Evolutionary conservation across 2,888 invertebrate species (phyloP), one percentile per base, ranked within the genome.

Genomic region (Abrostola tripartita): DNA sequence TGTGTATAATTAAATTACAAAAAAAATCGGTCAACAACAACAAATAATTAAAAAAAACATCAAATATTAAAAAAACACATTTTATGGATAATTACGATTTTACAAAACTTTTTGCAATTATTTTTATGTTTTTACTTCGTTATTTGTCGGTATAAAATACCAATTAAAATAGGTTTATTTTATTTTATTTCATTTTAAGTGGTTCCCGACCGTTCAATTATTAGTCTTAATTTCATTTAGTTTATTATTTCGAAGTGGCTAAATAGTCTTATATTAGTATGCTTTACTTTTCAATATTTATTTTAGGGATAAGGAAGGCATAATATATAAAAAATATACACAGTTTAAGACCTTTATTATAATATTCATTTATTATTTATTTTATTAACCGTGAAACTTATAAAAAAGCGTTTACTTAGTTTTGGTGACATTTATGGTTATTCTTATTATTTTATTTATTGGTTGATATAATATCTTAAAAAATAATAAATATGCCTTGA

Each of bases 181-280:
- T 71, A 61, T 61, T 73, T 78, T 81, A 52, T 52, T 52, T 52
- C n/a, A n/a, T n/a, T n/a, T n/a, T 36, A 12, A 5, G n/a, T 58
- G 83, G 87, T 92, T 92, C 90, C 92, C 92, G 89, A 74, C 65
- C 89, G 92, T 91, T 92, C 92, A 93, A 92, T 93, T 93, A 91
- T 89, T 92, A 92, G 80, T 88, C 88, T 78, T 86, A 83, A 78
- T 79, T 72, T 80, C 74, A 59, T 84, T 77, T 81, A 80, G 69
- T 77, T 72, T 68, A 38, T 71, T 65, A 55, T 65, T 77, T 53
- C 68, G 73, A 82, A 74, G 85, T 85, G 85, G 78, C 75, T 79
- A 50, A 77, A 79, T 85, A 84, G 83, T 85, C 81, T 35, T 80
- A 57, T 53, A 54, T 52, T 74, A 64, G 50, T 79, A 74, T 24